Evolutionary conservation across 2,797 vertebrate genomes (phyloP).

Genomic region (Scleropages formosus): DNA sequence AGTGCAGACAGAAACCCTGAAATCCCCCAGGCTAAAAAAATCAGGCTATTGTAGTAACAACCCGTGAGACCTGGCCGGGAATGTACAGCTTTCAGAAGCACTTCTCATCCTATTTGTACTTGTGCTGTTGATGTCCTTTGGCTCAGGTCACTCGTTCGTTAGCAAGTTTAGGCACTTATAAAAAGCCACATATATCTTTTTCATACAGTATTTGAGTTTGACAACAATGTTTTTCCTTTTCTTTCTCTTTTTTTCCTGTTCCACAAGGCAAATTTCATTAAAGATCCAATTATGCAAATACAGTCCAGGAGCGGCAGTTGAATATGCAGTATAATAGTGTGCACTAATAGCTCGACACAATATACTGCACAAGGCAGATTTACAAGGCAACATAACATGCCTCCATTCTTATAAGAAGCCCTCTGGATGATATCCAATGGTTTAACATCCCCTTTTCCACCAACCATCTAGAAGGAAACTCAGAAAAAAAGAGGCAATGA

Average conservation of each 20-base stretch:
- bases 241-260: conserved; percentile 66
- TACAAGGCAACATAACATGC: conserved; percentile 84
- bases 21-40: conserved; percentile 73
- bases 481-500: conserved; percentile 60
- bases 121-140: conserved; percentile 73
- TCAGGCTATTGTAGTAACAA: conserved; percentile 81
- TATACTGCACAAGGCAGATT: conserved; percentile 81
- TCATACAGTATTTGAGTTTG: conserved; percentile 58
- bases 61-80: conserved; percentile 80
- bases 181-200: conserved; percentile 58
- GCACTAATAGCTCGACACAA: conserved; percentile 84
- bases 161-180: conserved; percentile 62
- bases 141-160: conserved; percentile 72
- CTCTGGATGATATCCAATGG: conserved; percentile 94
- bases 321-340: conserved; percentile 81
- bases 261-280: conserved; percentile 87
- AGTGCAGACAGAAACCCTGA: conserved; percentile 74
- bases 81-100: conserved; percentile 83
- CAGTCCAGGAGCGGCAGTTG: conserved; percentile 81
- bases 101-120: conserved; percentile 82
- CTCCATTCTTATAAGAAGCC: conserved; percentile 80
- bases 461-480: conserved; percentile 62
- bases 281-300: conserved; percentile 94
- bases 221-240: conserved; percentile 52
- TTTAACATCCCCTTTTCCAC: conserved; percentile 73